Base-by-base conservation (phyloP, 2,113 vertebrate species). In the Gadus chalcogrammus region DNA sequence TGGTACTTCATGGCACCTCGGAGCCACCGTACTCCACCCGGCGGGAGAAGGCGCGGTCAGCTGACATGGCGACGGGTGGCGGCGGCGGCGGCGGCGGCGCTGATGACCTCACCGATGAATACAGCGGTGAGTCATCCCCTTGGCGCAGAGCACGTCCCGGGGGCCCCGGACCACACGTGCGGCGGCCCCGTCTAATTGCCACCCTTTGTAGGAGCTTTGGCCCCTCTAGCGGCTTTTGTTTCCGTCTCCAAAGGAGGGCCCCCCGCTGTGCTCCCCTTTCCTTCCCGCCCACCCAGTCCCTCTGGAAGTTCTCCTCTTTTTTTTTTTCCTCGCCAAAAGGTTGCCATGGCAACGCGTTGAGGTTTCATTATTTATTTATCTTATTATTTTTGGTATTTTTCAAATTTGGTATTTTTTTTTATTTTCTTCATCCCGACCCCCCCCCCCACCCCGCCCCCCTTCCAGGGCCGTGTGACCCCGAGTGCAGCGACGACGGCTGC, bases 401-500 rank as follows among this genome's bases (percentile, higher is more conserved):
- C 8, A 2, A 11, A 13, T 13, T 48, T 48, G 1, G 2, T 9
- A 48, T 48, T 35, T 35, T 35, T 35, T 1, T 31, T 31, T 31
- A 1, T 4, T 31, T 7, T 20, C 20, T 7, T 35, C 31, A 35
- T 35, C 31, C 31, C 31, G 31, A 7, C 31, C 31, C 82, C 56
- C 60, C 1, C 3, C 60, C 20, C 20, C 20, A 0, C 17, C 20
- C 42, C 2, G 73, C 63, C 71, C 56, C 73, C 68, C 68, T 74
- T 81, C 66, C 75, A 99, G 97, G 96, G 68, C 93, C 93, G 13
- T 99, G 97, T 71, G 93, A 99, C 85, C 87, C 92, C 71, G 96
- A 99, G 87, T 99, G 97, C 83, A 94, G 92, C 76, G 94, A 94
- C 68, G 93, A 95, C 11, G 96, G 97, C 8, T 98, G 97, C 84